Evolutionary conservation across 2,797 vertebrate genomes (phyloP), one percentile per base, ranked within the genome.

Genomic region (Percopsis omiscomaycus): DNA sequence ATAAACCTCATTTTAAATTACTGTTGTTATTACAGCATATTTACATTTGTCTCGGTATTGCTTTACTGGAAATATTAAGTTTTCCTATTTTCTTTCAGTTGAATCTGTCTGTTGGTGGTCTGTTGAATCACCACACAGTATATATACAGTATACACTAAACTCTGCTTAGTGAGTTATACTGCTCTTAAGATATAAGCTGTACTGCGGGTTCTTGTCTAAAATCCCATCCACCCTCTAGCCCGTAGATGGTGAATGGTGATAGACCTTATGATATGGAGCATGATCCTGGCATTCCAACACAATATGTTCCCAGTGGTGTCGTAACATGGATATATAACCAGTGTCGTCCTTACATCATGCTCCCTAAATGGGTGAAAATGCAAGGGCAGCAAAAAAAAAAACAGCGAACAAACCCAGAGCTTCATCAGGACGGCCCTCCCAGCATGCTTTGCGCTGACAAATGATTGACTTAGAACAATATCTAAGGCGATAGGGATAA

Each of bases 391-490:
- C 91, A 92, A 78, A 91, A 90, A 69, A 58, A 56, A 11, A 55
- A 14, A 74, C 76, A 71, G 76, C 16, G 79, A 77, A 88, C 85
- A 86, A 91, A 90, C 67, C 77, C 55, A 59, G 66, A 63, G 79
- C 85, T 86, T 81, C 90, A 83, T 88, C 90, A 92, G 91, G 79
- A 89, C 30, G 91, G 88, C 80, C 88, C 91, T 87, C 90, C 86
- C 92, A 82, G 93, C 78, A 90, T 92, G 92, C 94, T 69, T 88
- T 90, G 88, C 93, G 92, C 92, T 94, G 94, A 95, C 95, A 96
- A 94, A 95, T 96, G 95, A 96, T 95, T 95, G 95, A 96, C 95
- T 96, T 92, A 91, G 94, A 95, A 96, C 95, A 95, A 95, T 96
- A 96, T 95, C 93, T 96, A 95, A 95, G 94, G 93, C 91, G 94